These are phyloP conservation scores for Dascyllus trimaculatus DNA, from an alignment of 2,113 vertebrate species.

Conservation along the genomic window DNA sequence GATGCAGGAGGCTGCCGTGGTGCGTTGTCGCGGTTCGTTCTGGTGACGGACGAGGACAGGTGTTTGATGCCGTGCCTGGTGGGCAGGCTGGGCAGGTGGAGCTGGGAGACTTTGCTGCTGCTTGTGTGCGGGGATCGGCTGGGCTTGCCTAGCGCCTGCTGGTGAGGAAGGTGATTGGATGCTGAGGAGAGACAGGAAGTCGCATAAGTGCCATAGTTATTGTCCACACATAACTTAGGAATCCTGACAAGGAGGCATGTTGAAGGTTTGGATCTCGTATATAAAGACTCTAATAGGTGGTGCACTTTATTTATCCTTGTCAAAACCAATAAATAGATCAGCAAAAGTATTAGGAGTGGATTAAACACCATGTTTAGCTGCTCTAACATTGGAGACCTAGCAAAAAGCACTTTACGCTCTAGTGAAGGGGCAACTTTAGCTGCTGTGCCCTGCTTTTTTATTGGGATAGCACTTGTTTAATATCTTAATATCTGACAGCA, in stretches of 20 bases:
- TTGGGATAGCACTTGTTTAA: too few relatives aligned
- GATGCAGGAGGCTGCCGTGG: not conserved
- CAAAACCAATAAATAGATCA: not conserved
- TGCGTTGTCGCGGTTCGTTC: not conserved
- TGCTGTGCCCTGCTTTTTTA: too few relatives aligned
- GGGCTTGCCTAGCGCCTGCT: conserved; percentile 55
- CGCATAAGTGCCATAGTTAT: not conserved
- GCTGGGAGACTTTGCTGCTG: conserved; percentile 58
- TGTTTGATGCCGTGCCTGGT: conserved; percentile 60
- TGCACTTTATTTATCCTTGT: not conserved
- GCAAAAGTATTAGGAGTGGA: too few relatives aligned
- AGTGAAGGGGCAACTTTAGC: too few relatives aligned
- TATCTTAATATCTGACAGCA: too few relatives aligned
- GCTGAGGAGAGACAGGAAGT: conserved; percentile 51
- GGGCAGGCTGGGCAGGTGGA: conserved; percentile 75
- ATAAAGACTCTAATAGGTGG: not conserved
- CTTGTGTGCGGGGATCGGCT: conserved; percentile 2
- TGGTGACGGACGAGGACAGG: conserved; percentile 45
- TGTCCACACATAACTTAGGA: not conserved
- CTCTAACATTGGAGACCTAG: too few relatives aligned
- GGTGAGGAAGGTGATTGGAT: conserved; percentile 58
- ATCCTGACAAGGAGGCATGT: not conserved
- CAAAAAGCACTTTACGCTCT: too few relatives aligned
- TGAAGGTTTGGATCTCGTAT: not conserved
- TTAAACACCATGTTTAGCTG: too few relatives aligned